A percentile compares a stretch with the other conserved stretches of the same genome.
phyloP scores from a whole-genome alignment of 2,113 vertebrate genomes.

The Semicossyphus pulcher region DNA sequence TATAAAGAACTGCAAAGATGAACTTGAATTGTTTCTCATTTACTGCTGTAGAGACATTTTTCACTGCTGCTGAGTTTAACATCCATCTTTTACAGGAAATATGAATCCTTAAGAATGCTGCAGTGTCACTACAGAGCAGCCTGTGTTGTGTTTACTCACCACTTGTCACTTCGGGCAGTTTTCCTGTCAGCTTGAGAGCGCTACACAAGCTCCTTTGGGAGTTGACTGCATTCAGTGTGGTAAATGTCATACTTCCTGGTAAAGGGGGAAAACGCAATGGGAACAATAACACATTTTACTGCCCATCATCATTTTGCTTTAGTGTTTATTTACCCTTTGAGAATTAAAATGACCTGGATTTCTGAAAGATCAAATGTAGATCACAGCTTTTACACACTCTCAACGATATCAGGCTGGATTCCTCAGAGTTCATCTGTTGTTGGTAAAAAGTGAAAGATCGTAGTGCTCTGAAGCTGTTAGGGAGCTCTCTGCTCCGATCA shows the following conservation, averaged over 20 bases:
- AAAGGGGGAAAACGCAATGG: not conserved
- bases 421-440: too few species aligned
- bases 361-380: too few species aligned
- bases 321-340: too few species aligned
- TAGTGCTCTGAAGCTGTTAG: too few species aligned
- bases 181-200: constrained; percentile 18
- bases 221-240: constrained; percentile 6
- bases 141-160: not conserved
- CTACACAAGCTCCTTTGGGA: not conserved
- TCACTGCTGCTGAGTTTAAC: not conserved
- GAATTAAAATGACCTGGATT: too few species aligned
- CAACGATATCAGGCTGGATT: too few species aligned
- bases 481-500: too few species aligned
- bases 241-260: not conserved
- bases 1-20: too few species aligned
- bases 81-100: not conserved
- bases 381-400: too few species aligned
- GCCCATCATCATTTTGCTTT: not conserved
- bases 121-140: not conserved
- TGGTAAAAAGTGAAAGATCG: too few species aligned
- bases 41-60: too few species aligned
- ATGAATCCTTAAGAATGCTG: not conserved
- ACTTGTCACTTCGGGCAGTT: not conserved
- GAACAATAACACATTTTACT: not conserved
- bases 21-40: too few species aligned